Evolutionary conservation across 2,888 invertebrate genomes (phyloP).

Genomic region (Acholoe squamosa): DNA sequence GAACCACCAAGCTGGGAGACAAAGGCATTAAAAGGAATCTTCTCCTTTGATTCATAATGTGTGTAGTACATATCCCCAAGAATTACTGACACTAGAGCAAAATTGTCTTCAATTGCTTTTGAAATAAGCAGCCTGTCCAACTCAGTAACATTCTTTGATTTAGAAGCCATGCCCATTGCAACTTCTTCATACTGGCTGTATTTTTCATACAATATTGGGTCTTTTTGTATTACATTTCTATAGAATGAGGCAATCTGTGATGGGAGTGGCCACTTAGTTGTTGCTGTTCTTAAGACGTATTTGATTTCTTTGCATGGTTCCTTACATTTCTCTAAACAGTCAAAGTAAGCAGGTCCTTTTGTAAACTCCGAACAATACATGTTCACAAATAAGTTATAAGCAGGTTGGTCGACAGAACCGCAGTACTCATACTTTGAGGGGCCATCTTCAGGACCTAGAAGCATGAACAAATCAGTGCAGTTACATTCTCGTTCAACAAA

Average conservation of each 20-base stretch:
- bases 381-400: not conserved
- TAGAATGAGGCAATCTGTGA: not conserved
- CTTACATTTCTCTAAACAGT: not conserved
- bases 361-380: not conserved
- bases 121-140: not conserved
- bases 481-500: not conserved
- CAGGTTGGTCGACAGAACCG: not conserved
- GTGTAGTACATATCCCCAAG: not conserved
- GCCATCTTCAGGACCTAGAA: not conserved
- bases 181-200: not conserved
- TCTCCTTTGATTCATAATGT: too few relatives aligned
- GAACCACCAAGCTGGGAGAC: constrained; percentile 6
- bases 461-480: not conserved
- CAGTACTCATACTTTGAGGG: not conserved
- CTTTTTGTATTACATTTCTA: not conserved
- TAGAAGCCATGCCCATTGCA: not conserved
- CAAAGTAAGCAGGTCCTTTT: not conserved
- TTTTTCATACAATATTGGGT: not conserved
- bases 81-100: not conserved
- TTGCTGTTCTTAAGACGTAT: not conserved
- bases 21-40: not conserved
- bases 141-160: not conserved
- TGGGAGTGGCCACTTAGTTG: not conserved
- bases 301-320: not conserved
- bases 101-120: not conserved